Percentiles rank a stretch among this genome's conserved stretches.
Conservation (phyloP, 2,797 vertebrate species). For the Streptopelia turtur region DNA sequence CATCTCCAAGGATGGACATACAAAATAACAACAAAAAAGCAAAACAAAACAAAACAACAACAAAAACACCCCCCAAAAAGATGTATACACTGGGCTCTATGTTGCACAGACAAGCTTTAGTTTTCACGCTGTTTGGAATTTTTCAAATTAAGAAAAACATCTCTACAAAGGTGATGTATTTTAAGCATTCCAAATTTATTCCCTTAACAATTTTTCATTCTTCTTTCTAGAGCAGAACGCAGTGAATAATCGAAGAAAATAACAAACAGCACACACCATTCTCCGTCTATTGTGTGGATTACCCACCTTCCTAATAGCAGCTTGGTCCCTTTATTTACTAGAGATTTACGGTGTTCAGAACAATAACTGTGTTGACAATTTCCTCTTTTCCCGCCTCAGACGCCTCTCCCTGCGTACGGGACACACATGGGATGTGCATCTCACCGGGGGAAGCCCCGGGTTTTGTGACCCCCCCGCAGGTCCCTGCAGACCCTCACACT, state of each 20-base stretch:
- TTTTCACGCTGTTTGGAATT: neutral
- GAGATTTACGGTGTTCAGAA: neutral
- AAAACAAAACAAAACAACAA: neutral
- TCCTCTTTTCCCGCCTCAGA: neutral
- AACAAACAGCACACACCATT: neutral
- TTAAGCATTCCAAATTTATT: neutral
- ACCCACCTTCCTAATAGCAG: neutral
- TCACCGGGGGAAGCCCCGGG: rapidly evolving
- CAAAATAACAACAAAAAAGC: rapidly evolving
- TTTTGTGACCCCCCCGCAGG: neutral
- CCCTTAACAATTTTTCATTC: neutral
- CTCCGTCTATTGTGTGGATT: rapidly evolving
- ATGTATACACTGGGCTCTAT: rapidly evolving
- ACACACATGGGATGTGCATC: rapidly evolving
- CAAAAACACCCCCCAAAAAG: neutral
- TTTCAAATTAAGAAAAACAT: neutral
- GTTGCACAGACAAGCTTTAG: neutral
- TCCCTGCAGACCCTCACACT: neutral
- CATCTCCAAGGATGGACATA: neutral
- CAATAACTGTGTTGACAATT: neutral
- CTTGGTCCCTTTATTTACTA: neutral
- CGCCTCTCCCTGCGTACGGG: neutral
- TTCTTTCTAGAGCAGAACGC: neutral
- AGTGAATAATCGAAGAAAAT: neutral
- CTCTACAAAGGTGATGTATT: neutral